These are phyloP conservation scores for Cacatua alba DNA, from an alignment of 2,113 vertebrate genomes.

Conservation along the genomic window DNA sequence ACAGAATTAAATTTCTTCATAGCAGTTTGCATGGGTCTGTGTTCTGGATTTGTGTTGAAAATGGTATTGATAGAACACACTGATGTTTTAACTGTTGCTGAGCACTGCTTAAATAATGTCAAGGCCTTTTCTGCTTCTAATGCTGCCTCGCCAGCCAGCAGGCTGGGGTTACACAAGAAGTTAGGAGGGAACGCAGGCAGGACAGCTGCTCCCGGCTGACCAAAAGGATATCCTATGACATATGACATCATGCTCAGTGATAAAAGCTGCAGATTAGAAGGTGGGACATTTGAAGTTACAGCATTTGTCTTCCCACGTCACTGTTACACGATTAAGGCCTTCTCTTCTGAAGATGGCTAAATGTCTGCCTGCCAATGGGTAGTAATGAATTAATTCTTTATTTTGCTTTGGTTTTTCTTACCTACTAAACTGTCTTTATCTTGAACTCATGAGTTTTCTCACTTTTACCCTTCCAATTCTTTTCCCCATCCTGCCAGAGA, in stretches of 20 bases:
- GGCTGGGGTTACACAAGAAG: neutral
- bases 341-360: neutral
- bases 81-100: neutral
- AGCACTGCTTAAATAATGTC: neutral
- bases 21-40: neutral
- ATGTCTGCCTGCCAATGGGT: neutral
- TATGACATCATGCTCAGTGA: neutral
- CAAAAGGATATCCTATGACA: neutral
- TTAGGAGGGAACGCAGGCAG: neutral
- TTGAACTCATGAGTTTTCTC: fast-evolving
- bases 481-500: fast-evolving
- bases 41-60: neutral
- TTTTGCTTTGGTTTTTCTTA: neutral
- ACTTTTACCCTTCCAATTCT: neutral
- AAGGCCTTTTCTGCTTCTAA: neutral
- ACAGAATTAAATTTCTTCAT: neutral
- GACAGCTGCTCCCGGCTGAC: neutral
- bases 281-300: neutral
- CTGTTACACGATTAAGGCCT: fast-evolving
- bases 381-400: neutral
- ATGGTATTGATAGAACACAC: neutral
- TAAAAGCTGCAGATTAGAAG: neutral
- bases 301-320: neutral
- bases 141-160: fast-evolving
- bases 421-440: neutral